Evolutionary conservation across 2,113 vertebrate genomes (phyloP).

Genomic region (Lampris incognitus): DNA sequence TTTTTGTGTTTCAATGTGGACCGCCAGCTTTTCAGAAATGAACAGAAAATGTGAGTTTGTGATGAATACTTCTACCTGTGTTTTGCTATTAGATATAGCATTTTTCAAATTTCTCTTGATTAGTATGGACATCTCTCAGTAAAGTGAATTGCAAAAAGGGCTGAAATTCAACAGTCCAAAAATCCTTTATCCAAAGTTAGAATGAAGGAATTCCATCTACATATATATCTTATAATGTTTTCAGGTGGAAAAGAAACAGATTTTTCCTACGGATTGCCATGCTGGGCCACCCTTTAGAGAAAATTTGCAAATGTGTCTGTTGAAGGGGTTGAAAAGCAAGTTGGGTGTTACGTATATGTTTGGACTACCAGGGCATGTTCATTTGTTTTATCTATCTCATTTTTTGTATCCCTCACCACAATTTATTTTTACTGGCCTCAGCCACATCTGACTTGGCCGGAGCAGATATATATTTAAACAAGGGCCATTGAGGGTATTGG

Average conservation of each 20-base stretch:
- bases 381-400: constrained; percentile 72
- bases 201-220: constrained; percentile 23
- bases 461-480: constrained; percentile 66
- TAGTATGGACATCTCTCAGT: background rate
- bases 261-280: too few relatives aligned
- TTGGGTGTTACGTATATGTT: constrained; percentile 73
- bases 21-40: too few relatives aligned
- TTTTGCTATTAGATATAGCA: too few relatives aligned
- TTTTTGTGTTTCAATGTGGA: too few relatives aligned
- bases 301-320: constrained; percentile 54
- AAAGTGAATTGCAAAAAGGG: constrained; percentile 11
- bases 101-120: too few relatives aligned
- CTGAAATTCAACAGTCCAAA: background rate
- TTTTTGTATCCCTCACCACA: constrained; percentile 58
- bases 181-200: background rate
- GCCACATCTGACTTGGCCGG: constrained; percentile 56
- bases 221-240: background rate
- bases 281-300: constrained; percentile 24
- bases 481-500: constrained; percentile 49
- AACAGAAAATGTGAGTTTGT: too few relatives aligned
- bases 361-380: constrained; percentile 65
- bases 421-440: constrained; percentile 70
- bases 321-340: constrained; percentile 56
- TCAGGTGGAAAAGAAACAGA: too few relatives aligned
- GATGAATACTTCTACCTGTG: too few relatives aligned